Base-by-base conservation (phyloP, 2,113 vertebrate genomes). In the Amblyopsis rosae region DNA sequence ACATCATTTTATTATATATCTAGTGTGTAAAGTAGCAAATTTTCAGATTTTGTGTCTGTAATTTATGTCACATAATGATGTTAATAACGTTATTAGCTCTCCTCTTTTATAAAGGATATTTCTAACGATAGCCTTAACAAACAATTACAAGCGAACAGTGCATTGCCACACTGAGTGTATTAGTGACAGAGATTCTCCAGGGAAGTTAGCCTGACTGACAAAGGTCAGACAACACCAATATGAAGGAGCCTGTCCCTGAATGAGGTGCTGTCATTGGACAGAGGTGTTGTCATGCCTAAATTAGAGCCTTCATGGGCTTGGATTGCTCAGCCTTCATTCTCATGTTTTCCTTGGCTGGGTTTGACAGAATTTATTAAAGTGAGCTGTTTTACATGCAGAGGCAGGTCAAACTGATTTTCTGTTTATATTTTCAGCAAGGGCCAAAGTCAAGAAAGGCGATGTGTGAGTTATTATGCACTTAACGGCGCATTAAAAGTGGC, bases 381-480 rank as follows among this genome's bases (percentile, higher is more conserved):
- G 70, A 82, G 74, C 75, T 73, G 77, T 83, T 86, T 85, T 77
- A 62, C 83, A 84, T 76, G 81, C 83, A 79, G 77, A 69, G 72
- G 79, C 87, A 80, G 79, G 85, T 87, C 77, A 60, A 67, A 73
- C 70, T 66, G 75, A 71, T 85, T 85, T 79, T 88, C 77, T 88
- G 86, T 90, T 90, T 86, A 83, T 73, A 77, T 88, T 86, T 65
- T 53, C 69, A 62, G 72, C 60, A 3, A 65, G 87, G 83, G 83
- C 87, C 83, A 87, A 86, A 85, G 80, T 81, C 83, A 75, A 81
- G 76, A 84, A 80, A 73, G 70, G 67, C 83, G 84, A 84, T 84
- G 83, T 83, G 82, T 72, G 84, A 89, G 82, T 86, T 87, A 88
- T 85, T 81, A 72, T 61, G 82, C 79, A 66, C 75, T 88, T 87